Percentiles rank a stretch among this genome's conserved stretches.
Conservation (phyloP, 2,888 invertebrate species). For the Diogma glabrata region DNA sequence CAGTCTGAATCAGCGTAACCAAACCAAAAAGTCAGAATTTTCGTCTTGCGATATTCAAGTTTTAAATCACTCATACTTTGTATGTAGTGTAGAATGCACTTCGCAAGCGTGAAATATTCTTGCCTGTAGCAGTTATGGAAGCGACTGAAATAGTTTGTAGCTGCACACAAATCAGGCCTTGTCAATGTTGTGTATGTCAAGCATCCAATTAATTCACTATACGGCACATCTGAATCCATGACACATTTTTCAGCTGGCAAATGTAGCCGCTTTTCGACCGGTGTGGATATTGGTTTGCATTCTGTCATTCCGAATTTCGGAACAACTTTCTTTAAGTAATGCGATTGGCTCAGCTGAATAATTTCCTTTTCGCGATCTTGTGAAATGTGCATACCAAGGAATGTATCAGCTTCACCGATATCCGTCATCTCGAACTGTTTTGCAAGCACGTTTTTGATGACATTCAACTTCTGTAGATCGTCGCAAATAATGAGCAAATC, state of each 20-base stretch:
- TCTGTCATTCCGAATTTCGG: too few species aligned
- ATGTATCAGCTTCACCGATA: background rate
- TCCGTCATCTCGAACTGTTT: background rate
- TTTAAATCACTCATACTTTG: too few species aligned
- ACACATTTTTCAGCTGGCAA: too few species aligned
- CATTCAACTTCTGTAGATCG: too few species aligned
- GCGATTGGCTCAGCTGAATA: background rate
- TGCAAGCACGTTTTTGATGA: too few species aligned
- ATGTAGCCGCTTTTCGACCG: too few species aligned
- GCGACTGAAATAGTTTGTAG: too few species aligned
- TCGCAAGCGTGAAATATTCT: background rate
- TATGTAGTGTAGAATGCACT: too few species aligned
- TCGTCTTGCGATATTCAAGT: too few species aligned
- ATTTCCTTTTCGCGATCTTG: background rate
- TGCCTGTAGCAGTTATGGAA: too few species aligned
- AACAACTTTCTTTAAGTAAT: background rate
- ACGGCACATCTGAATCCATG: background rate
- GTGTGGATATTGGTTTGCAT: too few species aligned
- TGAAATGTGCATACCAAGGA: background rate
- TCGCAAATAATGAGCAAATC: background rate
- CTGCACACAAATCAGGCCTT: background rate
- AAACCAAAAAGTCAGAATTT: background rate
- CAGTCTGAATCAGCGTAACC: background rate
- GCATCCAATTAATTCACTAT: constrained; percentile 1
- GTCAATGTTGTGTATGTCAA: background rate